Percentiles rank a stretch among this genome's conserved stretches.
phyloP scores from a whole-genome alignment of 2,113 vertebrate genomes.

The Equus przewalskii region DNA sequence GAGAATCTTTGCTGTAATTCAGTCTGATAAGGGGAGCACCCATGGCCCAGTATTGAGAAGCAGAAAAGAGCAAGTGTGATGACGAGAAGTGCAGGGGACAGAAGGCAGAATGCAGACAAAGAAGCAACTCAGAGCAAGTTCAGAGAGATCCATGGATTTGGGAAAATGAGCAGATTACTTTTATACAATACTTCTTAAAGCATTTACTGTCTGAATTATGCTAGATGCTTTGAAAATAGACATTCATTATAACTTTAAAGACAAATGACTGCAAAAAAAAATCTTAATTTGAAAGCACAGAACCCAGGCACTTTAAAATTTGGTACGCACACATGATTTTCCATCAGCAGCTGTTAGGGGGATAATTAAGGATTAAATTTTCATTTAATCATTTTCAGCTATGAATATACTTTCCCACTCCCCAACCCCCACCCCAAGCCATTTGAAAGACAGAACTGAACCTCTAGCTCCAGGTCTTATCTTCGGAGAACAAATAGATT shows the following conservation, averaged over 20 bases:
- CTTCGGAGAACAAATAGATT: conserved; percentile 72
- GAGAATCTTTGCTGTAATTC: background rate
- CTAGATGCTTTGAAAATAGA: conserved; percentile 70
- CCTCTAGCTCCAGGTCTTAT: conserved; percentile 40
- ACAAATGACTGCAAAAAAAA: conserved; percentile 81
- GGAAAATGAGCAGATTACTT: conserved; percentile 64
- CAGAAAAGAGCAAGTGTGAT: background rate
- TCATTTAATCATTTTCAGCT: conserved; percentile 86
- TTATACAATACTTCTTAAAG: conserved; percentile 67
- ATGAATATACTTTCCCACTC: conserved; percentile 62
- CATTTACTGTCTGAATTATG: conserved; percentile 64
- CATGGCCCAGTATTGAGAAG: background rate
- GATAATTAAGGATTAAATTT: conserved; percentile 87
- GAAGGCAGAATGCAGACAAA: background rate
- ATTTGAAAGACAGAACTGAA: conserved; percentile 76
- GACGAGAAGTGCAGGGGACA: accelerated
- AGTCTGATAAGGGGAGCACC: background rate
- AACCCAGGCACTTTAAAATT: conserved; percentile 83
- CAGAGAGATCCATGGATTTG: background rate
- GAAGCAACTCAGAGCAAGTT: background rate
- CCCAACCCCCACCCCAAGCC: conserved; percentile 54
- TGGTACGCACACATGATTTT: conserved; percentile 81
- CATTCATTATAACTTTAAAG: conserved; percentile 75
- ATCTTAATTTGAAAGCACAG: conserved; percentile 79
- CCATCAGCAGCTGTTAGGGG: conserved; percentile 81